Base-by-base conservation (phyloP, 2,797 vertebrate genomes). In the Takifugu rubripes region DNA sequence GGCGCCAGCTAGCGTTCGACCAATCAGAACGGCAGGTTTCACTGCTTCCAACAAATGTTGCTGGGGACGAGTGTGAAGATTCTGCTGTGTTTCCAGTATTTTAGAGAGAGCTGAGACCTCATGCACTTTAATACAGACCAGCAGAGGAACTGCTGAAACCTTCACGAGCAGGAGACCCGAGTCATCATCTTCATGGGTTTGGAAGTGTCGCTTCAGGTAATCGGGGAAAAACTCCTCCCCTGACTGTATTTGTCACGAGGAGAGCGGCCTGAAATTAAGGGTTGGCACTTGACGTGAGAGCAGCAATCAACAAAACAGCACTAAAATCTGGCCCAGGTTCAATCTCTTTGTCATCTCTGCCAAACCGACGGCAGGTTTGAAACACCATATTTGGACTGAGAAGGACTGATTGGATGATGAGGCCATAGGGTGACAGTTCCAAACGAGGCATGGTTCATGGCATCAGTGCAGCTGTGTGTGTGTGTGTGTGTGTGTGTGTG, bases 311-410 rank as follows among this genome's bases (percentile, higher is more conserved):
- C 56, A 57, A 56, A 67, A 65, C 68, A 70, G 58, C 52, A 48
- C 2, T 46, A 9, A 56, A 40, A 43, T 49, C 40, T 46, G 64
- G 70, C 67, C 47, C 16, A 2, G 70, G 76, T 61, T 73, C 17
- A 54, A 69, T 51, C 52, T 53, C 3, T 12, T 66, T 68, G 77
- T 78, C 79, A 65, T 48, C 56, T 51, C 60, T 45, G 3, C 43
- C 0, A 51, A 66, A 52, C 67, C 50, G 52, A 69, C 74, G 77
- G 66, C 74, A 81, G 81, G 61, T 59, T 58, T 25, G 52, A 53
- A 50, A 42, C 45, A 72, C 84, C 79, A 67, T 83, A 86, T 87
- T 82, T 81, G 85, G 78, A 84, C 59, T 60, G 65, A 0, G 31
- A 69, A 52, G 53, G 66, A 53, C 52, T 79, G 86, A 86, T 85